Percentiles rank a stretch among this genome's conserved stretches.
These are phyloP conservation scores for Phaethornis superciliosus DNA, from an alignment of 2,113 vertebrate species.

Conservation along the genomic window DNA sequence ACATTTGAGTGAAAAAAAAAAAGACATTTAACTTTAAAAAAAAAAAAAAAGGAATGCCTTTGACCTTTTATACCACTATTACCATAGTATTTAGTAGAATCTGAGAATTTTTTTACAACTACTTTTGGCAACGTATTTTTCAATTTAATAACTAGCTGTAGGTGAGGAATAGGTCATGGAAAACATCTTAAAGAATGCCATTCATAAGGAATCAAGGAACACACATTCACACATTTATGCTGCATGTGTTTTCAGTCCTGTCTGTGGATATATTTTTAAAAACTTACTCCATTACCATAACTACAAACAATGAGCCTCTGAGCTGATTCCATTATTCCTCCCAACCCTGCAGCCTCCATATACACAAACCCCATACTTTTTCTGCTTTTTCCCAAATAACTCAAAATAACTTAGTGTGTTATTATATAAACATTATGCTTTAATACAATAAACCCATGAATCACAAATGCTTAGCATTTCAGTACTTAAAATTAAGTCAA, in stretches of 20 bases:
- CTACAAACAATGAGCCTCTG: background rate
- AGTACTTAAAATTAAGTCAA: background rate
- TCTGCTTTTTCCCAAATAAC: background rate
- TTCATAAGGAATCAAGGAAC: slow-evolving; percentile 8
- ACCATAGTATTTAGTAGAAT: background rate
- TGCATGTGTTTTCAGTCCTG: background rate
- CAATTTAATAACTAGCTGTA: background rate
- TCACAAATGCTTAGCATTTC: background rate
- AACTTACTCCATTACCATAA: background rate
- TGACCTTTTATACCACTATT: background rate
- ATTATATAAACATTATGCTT: slow-evolving; percentile 1
- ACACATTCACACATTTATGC: background rate
- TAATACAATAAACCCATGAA: background rate
- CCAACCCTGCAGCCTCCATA: background rate
- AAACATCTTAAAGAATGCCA: background rate
- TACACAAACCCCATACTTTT: background rate
- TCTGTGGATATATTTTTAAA: background rate
- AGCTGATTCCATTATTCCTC: background rate
- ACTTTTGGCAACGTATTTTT: background rate
- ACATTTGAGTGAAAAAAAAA: background rate
- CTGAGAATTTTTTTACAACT: background rate
- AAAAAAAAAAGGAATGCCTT: background rate
- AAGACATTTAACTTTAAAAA: background rate
- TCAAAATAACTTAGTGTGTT: background rate
- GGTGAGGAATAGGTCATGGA: background rate